phyloP scores from a whole-genome alignment of 2,888 invertebrate species.

The Melieria picta region DNA sequence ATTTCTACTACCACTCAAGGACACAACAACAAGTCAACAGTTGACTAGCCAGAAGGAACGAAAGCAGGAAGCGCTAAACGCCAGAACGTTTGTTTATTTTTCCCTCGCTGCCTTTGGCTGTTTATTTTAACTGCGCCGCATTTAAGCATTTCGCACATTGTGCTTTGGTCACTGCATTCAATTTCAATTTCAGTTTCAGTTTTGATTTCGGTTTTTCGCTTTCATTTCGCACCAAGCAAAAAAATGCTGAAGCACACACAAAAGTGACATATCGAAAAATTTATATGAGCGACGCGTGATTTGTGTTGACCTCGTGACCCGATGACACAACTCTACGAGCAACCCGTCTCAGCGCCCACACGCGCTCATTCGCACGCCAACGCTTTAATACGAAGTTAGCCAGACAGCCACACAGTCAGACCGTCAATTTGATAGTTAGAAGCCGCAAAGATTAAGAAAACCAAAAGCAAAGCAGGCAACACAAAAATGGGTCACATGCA shows the following conservation, averaged over 20 bases:
- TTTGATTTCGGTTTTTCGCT: too few relatives aligned
- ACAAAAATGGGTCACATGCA: background rate
- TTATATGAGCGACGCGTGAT: slow-evolving; percentile 1
- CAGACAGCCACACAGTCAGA: background rate
- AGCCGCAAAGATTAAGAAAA: background rate
- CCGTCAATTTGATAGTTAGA: background rate
- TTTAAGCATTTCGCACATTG: too few relatives aligned
- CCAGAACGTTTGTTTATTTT: too few relatives aligned
- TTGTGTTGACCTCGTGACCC: slow-evolving; percentile 23
- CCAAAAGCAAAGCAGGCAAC: slow-evolving; percentile 3
- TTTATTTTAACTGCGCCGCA: too few relatives aligned
- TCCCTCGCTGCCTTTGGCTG: too few relatives aligned
- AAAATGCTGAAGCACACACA: background rate
- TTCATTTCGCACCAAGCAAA: slow-evolving; percentile 9
- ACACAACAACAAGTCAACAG: too few relatives aligned
- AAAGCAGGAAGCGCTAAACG: too few relatives aligned
- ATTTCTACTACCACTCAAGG: too few relatives aligned
- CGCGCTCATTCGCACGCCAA: background rate
- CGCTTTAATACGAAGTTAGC: background rate
- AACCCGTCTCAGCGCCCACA: background rate
- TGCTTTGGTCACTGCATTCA: too few relatives aligned
- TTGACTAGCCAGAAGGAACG: too few relatives aligned
- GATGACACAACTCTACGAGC: background rate
- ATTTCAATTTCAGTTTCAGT: too few relatives aligned
- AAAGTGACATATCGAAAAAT: background rate